Base-by-base conservation (phyloP, 2,888 invertebrate genomes). In the Drosophila diplacantha region DNA sequence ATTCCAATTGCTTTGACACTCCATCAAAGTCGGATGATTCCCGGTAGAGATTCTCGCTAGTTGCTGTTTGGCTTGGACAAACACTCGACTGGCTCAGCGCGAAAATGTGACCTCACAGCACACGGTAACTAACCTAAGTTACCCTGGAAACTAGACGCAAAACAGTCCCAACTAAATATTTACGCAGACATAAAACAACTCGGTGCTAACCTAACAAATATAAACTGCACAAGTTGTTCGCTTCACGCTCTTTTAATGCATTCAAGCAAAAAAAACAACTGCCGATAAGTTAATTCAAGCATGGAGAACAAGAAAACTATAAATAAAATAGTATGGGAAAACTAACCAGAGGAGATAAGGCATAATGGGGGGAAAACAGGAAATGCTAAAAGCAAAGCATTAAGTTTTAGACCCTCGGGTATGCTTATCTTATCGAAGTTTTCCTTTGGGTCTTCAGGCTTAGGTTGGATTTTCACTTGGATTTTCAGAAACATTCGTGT, bases 161-260 rank as follows among this genome's bases (percentile, higher is more conserved):
- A 41, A 38, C 59, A 29, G 20, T 44, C 49, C 60, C 59, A 54
- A 73, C 62, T 61, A 54, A 76, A 76, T 74, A 59, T 75, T 69
- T 39, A 37, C 37, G 31, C 38, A 51, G 41, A 61, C 49, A 46
- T 51, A 39, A 34, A 51, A 38, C 43, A 55, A 62, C 22, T n/a
- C 14, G 11, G 41, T 43, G 51, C 32, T 32, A 38, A 18, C 20
- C 24, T 32, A 29, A 43, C 26, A 20, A 47, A 16, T 37, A 44
- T 11, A 37, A 38, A 24, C 49, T 63, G 52, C 62, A 44, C 54
- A 61, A 56, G 43, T 32, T 49, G 24, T 16, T 20, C 39, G 56
- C 63, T 65, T 55, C 32, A 68, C 59, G 61, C 71, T 61, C 64
- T 63, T 29, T 39, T 56, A 63, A 63, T 47, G 65, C 69, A 59